These are phyloP conservation scores for Paedocypris sp. DNA, from an alignment of 2,113 vertebrate genomes.

Conservation along the genomic window DNA sequence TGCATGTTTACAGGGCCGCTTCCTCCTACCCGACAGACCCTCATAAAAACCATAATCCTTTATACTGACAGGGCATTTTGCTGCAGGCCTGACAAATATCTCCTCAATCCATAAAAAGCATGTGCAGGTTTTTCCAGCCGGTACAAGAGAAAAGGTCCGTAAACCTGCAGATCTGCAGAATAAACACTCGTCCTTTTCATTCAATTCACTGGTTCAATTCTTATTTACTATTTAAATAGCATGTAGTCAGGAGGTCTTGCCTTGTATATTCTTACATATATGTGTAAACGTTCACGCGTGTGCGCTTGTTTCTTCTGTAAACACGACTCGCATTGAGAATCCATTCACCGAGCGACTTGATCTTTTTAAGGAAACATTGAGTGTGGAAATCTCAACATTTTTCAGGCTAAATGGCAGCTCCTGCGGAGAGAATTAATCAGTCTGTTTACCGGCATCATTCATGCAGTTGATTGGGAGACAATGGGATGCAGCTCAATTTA, in stretches of 20 bases:
- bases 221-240: too few species aligned
- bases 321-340: too few species aligned
- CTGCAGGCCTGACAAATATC: conserved; percentile 29
- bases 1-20: conserved; percentile 25
- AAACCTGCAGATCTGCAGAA: background rate
- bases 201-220: too few species aligned
- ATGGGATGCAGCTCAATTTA: conserved; percentile 59
- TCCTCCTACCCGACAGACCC: conserved; percentile 20
- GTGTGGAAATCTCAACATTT: background rate
- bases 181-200: too few species aligned
- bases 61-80: conserved; percentile 32
- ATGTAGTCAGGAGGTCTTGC: too few species aligned
- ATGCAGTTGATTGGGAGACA: conserved; percentile 52
- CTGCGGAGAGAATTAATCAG: conserved; percentile 24
- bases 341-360: background rate
- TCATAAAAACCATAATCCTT: conserved; percentile 35
- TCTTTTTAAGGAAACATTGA: background rate
- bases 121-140: conserved; percentile 5
- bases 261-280: too few species aligned
- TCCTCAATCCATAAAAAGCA: conserved; percentile 20
- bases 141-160: background rate
- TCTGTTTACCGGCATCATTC: conserved; percentile 47
- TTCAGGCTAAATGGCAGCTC: conserved; percentile 15
- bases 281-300: too few species aligned
- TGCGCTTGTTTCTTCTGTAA: too few species aligned